phyloP scores from a whole-genome alignment of 2,888 invertebrate genomes.

The Scaptomyza parva region DNA sequence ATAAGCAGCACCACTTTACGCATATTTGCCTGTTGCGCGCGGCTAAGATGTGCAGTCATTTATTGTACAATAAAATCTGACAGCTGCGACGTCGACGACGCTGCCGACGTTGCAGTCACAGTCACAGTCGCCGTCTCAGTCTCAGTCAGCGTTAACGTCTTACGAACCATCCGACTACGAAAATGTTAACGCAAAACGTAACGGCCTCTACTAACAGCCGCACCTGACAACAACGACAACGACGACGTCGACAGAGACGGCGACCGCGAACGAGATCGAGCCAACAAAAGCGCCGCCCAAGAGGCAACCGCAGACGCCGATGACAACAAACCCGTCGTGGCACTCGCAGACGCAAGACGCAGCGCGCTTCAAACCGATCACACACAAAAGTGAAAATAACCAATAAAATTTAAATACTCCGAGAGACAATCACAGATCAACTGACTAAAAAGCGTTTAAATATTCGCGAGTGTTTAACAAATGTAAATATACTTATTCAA shows the following conservation, averaged over 20 bases:
- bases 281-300: constrained; percentile 76
- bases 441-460: constrained; percentile 15
- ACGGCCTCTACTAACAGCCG: constrained; percentile 40
- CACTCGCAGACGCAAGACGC: constrained; percentile 77
- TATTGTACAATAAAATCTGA: constrained; percentile 65
- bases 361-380: constrained; percentile 53
- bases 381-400: constrained; percentile 62
- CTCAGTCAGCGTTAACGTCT: constrained; percentile 17
- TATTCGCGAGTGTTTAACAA: constrained; percentile 20
- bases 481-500: constrained; percentile 41
- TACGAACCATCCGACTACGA: constrained; percentile 56
- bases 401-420: constrained; percentile 28
- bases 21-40: constrained; percentile 52
- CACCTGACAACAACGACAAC: constrained; percentile 32
- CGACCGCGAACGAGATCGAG: constrained; percentile 72
- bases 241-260: background rate
- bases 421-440: constrained; percentile 14
- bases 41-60: constrained; percentile 69
- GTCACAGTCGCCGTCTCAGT: constrained; percentile 15
- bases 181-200: constrained; percentile 48
- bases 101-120: constrained; percentile 25
- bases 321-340: constrained; percentile 80
- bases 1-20: constrained; percentile 49
- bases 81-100: constrained; percentile 32
- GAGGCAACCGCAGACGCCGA: constrained; percentile 72